Evolutionary conservation across 92 coral and sea anemone species (phyloP).

Genomic region (Zoanthus sociatus): DNA sequence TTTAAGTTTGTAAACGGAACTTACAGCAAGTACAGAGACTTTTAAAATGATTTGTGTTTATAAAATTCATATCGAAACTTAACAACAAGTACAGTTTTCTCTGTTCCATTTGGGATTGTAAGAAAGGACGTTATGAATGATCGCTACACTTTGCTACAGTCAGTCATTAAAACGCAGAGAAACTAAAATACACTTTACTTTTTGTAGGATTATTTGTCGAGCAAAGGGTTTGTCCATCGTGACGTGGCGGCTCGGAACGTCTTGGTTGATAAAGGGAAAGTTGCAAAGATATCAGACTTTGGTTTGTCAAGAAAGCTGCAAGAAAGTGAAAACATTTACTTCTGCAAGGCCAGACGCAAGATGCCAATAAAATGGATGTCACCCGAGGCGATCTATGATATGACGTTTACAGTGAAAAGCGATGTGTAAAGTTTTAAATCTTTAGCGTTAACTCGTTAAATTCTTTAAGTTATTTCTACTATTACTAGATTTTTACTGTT

Average conservation of each 20-base stretch:
- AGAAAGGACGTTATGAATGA: too few relatives aligned
- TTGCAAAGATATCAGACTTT: conserved; percentile 31
- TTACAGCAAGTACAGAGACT: too few relatives aligned
- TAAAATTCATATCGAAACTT: too few relatives aligned
- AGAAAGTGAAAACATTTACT: not conserved
- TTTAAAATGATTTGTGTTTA: too few relatives aligned
- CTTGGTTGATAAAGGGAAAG: conserved; percentile 34
- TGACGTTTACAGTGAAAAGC: conserved; percentile 34
- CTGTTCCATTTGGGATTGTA: too few relatives aligned
- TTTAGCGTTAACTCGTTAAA: not conserved
- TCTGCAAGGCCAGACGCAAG: conserved; percentile 20
- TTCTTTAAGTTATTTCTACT: too few relatives aligned
- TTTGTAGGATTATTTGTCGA: conserved; percentile 27
- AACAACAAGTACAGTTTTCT: too few relatives aligned
- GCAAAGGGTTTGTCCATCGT: conserved; percentile 38
- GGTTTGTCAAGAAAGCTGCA: conserved; percentile 35
- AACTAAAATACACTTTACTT: not conserved
- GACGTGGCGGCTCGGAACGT: conserved; percentile 40
- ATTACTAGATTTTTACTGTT: too few relatives aligned
- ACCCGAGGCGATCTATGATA: conserved; percentile 32
- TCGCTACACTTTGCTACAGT: too few relatives aligned
- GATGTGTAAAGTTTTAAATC: conserved; percentile 10
- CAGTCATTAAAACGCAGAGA: too few relatives aligned
- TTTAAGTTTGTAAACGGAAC: too few relatives aligned
- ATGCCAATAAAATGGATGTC: conserved; percentile 44